Conservation (phyloP, 2,113 vertebrate genomes). For the Macrotis lagotis region DNA sequence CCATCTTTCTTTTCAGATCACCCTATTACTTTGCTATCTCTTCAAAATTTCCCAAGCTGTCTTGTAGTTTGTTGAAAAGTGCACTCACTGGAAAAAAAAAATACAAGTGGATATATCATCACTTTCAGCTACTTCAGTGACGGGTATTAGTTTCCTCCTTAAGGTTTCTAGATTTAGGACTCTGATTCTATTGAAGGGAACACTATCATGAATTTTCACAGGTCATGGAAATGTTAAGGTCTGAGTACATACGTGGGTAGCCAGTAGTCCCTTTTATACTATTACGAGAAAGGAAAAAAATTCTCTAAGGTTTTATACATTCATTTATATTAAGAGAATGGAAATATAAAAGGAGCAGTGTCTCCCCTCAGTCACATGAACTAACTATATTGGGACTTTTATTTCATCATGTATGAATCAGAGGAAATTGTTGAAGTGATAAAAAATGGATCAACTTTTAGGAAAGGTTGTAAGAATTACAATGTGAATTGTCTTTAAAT, state of each 20-base stretch:
- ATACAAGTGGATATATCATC: fast-evolving
- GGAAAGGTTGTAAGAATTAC: fast-evolving
- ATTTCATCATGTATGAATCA: background rate
- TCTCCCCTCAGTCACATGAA: background rate
- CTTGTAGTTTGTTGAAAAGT: background rate
- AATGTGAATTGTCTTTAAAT: fast-evolving
- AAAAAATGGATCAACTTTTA: background rate
- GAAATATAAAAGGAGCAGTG: background rate
- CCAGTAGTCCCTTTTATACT: background rate
- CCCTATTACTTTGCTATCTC: background rate
- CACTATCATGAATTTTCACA: fast-evolving
- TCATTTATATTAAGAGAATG: background rate
- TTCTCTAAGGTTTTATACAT: background rate
- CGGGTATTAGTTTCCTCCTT: background rate
- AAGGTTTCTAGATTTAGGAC: background rate
- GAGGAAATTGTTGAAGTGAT: fast-evolving
- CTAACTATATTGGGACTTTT: fast-evolving
- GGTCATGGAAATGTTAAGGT: background rate
- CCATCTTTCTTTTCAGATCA: background rate
- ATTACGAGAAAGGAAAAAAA: background rate
- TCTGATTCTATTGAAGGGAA: background rate
- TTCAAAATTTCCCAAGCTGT: background rate
- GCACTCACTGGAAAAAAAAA: background rate
- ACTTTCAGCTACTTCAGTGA: background rate
- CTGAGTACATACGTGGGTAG: fast-evolving